These are phyloP conservation scores for Pycnonotus jocosus DNA, from an alignment of 2,113 vertebrate species.

Conservation along the genomic window DNA sequence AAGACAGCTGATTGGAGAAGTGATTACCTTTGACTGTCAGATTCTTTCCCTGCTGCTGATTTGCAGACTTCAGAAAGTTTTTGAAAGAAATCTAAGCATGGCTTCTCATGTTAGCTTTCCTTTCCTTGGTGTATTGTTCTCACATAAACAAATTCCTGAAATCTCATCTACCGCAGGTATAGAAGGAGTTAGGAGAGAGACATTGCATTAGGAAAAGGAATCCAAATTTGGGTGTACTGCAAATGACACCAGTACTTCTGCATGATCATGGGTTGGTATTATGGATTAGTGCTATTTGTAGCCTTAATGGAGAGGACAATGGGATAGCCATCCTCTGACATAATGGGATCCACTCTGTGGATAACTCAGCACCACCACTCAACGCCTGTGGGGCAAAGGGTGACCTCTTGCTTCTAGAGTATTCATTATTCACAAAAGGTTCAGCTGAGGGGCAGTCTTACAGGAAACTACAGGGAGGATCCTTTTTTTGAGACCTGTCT, in stretches of 20 bases:
- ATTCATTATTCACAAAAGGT: not conserved
- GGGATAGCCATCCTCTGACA: not conserved
- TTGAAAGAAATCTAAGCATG: not conserved
- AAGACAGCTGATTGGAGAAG: conserved; percentile 7
- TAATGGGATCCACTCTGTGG: not conserved
- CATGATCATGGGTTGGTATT: not conserved
- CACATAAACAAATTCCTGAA: not conserved
- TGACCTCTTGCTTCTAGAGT: not conserved
- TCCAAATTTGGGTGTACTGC: not conserved
- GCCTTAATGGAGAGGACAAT: not conserved
- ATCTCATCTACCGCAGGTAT: not conserved
- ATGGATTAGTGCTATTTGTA: not conserved
- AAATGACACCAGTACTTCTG: not conserved
- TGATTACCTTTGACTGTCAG: conserved; percentile 15
- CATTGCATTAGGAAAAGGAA: not conserved
- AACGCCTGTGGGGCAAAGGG: not conserved
- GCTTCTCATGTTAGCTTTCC: not conserved
- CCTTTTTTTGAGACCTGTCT: not conserved
- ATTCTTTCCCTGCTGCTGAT: not conserved
- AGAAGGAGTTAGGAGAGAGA: not conserved
- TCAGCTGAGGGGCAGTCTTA: not conserved
- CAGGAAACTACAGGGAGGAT: not conserved
- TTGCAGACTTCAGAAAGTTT: not conserved
- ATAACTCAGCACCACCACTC: not conserved
- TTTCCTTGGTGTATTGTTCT: not conserved